A percentile compares a stretch with the other conserved stretches of the same genome.
These are phyloP conservation scores for Cantharis rustica DNA, from an alignment of 2,888 invertebrate species.

Conservation along the genomic window DNA sequence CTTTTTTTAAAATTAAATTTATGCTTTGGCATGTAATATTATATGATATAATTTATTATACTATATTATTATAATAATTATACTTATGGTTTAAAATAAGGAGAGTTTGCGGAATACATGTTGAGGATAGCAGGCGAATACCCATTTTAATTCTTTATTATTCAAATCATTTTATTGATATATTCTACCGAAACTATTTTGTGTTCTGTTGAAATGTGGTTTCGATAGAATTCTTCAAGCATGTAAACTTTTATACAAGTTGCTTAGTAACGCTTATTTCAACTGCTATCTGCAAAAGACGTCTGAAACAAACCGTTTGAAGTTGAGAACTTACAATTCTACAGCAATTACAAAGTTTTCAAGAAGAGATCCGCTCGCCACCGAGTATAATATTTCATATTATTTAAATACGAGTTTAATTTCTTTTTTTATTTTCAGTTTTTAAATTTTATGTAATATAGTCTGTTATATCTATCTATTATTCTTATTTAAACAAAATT, in stretches of 20 bases:
- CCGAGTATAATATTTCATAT: constrained; percentile 31
- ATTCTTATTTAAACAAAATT: background rate
- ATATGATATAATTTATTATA: no score
- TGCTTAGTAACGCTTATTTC: constrained; percentile 41
- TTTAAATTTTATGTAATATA: background rate
- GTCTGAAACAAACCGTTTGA: constrained; percentile 38
- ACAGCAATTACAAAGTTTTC: constrained; percentile 40
- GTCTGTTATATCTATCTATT: background rate
- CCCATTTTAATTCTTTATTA: no score
- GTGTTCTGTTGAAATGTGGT: constrained; percentile 7
- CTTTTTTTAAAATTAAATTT: background rate
- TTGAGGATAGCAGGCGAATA: no score
- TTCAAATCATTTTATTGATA: background rate
- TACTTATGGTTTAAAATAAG: no score
- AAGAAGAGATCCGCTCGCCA: constrained; percentile 36
- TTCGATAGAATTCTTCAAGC: constrained; percentile 15
- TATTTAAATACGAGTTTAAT: constrained; percentile 25
- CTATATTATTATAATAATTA: no score
- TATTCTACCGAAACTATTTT: background rate
- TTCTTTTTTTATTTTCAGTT: constrained; percentile 10
- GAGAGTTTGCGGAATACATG: no score
- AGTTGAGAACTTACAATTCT: constrained; percentile 37
- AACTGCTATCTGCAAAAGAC: constrained; percentile 38
- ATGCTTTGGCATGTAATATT: no score
- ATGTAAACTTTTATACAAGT: constrained; percentile 29